Base-by-base conservation (phyloP, 2,888 invertebrate species). In the Diarsia dahlii region DNA sequence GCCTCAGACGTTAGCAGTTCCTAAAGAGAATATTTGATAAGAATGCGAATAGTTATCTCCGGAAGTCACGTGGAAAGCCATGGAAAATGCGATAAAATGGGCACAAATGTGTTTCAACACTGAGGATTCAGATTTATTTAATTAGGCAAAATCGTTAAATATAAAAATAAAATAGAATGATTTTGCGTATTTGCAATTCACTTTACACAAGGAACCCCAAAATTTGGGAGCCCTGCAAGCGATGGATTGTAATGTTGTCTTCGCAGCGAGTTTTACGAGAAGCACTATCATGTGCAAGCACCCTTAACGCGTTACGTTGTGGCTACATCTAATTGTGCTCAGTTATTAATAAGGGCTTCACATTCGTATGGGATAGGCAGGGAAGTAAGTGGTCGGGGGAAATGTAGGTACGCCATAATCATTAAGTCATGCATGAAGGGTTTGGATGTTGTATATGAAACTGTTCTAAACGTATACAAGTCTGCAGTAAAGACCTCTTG, bases 161-260 rank as follows among this genome's bases (percentile, higher is more conserved):
- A 28, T 28, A 28, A 28, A 28, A 28, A 28, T 28, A 28, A 28
- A 28, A 28, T 28, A 2, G 28, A 2, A 28, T 28, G 28, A 28
- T 28, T 28, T 28, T 28, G 28, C 28, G 28, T 2, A 28, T 28
- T n/a, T n/a, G n/a, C n/a, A 28, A 28, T 28, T 28, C 2, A 2
- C 28, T 60, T 18, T 34, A 15, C 28, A 18, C n/a, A 71, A 46
- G 63, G 81, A 81, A 65, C 89, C 72, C 87, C 46, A 73, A 82
- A 58, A 81, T 82, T 80, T 77, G 63, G 80, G 78, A 74, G 52
- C 62, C 65, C 71, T 76, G 46, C 79, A 83, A 82, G 66, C 86
- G 83, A 89, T 90, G 86, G 90, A 91, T 89, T 90, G 88, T 90
- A 87, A 90, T 88, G 86, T 84, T 87, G 88, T 89, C 86, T 88